These are phyloP conservation scores for Meriones psammophilus DNA, from an alignment of 2,797 vertebrate genomes.

Conservation along the genomic window DNA sequence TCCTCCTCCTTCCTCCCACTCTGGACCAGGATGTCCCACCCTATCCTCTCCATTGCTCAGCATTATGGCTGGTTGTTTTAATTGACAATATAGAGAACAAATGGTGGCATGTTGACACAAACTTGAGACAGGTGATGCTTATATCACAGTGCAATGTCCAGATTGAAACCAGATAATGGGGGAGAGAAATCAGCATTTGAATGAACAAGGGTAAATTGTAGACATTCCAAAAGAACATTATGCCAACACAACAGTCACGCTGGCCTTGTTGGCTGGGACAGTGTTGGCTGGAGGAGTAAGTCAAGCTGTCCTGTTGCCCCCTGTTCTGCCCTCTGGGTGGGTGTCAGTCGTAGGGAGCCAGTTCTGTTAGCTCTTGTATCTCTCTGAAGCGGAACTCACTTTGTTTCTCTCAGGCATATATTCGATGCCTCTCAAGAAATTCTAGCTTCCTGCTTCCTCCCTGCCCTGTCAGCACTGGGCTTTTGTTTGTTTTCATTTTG, in stretches of 20 bases:
- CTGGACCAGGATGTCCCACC: too few relatives aligned
- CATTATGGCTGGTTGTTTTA: too few relatives aligned
- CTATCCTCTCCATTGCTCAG: too few relatives aligned
- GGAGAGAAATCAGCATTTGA: too few relatives aligned
- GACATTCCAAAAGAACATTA: too few relatives aligned
- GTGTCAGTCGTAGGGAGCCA: rapidly evolving
- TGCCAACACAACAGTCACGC: not conserved
- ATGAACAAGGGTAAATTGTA: too few relatives aligned
- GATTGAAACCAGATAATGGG: too few relatives aligned
- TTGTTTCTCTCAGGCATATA: not conserved
- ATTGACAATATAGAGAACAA: too few relatives aligned
- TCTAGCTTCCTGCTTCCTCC: not conserved
- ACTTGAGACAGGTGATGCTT: too few relatives aligned
- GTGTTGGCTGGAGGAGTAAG: not conserved
- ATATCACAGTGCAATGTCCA: too few relatives aligned
- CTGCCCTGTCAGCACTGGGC: not conserved
- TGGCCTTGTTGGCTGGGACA: rapidly evolving
- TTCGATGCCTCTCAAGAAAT: not conserved
- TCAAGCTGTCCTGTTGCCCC: not conserved
- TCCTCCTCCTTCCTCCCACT: too few relatives aligned
- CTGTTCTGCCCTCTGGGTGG: not conserved
- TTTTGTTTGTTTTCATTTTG: not conserved
- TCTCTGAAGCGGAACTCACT: not conserved
- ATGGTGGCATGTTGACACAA: too few relatives aligned
- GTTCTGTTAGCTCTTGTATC: not conserved